These are phyloP conservation scores for Microplitis demolitor DNA, from an alignment of 1,140 invertebrate genomes.

Conservation along the genomic window DNA sequence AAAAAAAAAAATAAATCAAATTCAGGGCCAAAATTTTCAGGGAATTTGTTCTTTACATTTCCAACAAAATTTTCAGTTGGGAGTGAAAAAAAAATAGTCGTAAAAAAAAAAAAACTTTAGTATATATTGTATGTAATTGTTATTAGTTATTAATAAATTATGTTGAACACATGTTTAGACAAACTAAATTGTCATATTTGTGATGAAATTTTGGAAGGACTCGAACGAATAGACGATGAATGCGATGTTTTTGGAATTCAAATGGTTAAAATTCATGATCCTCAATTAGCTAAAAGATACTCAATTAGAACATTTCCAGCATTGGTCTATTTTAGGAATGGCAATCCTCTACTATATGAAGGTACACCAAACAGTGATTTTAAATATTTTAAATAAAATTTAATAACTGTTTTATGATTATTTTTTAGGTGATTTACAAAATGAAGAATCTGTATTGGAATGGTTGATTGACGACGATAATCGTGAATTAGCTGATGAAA, in stretches of 20 bases:
- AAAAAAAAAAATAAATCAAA: too few species aligned
- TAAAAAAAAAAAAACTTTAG: too few species aligned
- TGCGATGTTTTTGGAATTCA: constrained; percentile 93
- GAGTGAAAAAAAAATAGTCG: too few species aligned
- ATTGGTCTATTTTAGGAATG: constrained; percentile 90
- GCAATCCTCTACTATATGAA: constrained; percentile 91
- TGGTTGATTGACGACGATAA: constrained; percentile 95
- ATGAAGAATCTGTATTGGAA: constrained; percentile 88
- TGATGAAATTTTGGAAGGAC: constrained; percentile 85
- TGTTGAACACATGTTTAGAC: constrained; percentile 64
- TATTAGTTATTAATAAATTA: neutral
- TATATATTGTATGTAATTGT: too few species aligned
- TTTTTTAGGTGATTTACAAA: constrained; percentile 80
- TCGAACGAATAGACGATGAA: constrained; percentile 92
- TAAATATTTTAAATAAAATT: neutral
- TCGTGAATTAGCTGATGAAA: constrained; percentile 90
- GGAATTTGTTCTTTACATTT: too few species aligned
- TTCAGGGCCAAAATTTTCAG: too few species aligned
- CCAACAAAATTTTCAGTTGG: too few species aligned
- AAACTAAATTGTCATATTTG: constrained; percentile 93
- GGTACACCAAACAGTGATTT: constrained; percentile 49
- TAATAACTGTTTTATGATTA: neutral
- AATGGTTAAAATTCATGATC: constrained; percentile 93
- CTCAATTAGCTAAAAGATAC: constrained; percentile 87
- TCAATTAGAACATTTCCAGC: constrained; percentile 95